Evolutionary conservation across 2,888 invertebrate genomes (phyloP).

Genomic region (Physocephala rufipes): DNA sequence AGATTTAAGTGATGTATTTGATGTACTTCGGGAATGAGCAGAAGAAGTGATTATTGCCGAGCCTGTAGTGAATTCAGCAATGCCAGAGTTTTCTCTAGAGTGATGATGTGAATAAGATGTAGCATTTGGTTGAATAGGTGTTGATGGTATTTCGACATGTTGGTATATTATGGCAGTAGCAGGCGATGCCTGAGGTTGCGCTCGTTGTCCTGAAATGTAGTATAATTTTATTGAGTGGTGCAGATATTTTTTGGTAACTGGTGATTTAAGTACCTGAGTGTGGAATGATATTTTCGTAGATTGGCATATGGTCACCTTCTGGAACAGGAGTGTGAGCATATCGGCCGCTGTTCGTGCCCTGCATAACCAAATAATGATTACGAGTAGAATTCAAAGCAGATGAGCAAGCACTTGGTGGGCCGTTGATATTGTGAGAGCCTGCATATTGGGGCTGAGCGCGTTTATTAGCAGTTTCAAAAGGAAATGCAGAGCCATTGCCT

Average conservation of each 20-base stretch:
- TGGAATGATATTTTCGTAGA: slow-evolving; percentile 74
- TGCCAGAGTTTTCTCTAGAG: slow-evolving; percentile 46
- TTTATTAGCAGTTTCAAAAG: slow-evolving; percentile 66
- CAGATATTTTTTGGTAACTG: not conserved
- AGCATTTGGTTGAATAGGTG: slow-evolving; percentile 28
- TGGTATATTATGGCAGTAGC: slow-evolving; percentile 63
- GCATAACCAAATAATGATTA: slow-evolving; percentile 66
- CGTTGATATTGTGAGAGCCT: slow-evolving; percentile 70
- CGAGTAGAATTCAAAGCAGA: slow-evolving; percentile 56
- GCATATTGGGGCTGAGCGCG: slow-evolving; percentile 80
- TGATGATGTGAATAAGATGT: slow-evolving; percentile 35
- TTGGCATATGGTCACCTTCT: slow-evolving; percentile 69
- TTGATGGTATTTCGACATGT: slow-evolving; percentile 55
- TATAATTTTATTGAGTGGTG: too few species aligned
- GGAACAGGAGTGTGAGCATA: slow-evolving; percentile 68
- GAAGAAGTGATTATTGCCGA: slow-evolving; percentile 56
- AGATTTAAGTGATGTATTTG: slow-evolving; percentile 54
- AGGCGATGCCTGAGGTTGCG: slow-evolving; percentile 65
- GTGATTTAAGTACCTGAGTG: slow-evolving; percentile 59
- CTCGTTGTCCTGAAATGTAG: slow-evolving; percentile 62
- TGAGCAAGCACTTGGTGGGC: slow-evolving; percentile 59
- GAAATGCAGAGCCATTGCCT: slow-evolving; percentile 52
- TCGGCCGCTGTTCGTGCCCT: slow-evolving; percentile 50
- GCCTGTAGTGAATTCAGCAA: slow-evolving; percentile 45
- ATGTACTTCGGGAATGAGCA: slow-evolving; percentile 61